Base-by-base conservation (phyloP, 2,797 vertebrate genomes). In the Falco columbarius region DNA sequence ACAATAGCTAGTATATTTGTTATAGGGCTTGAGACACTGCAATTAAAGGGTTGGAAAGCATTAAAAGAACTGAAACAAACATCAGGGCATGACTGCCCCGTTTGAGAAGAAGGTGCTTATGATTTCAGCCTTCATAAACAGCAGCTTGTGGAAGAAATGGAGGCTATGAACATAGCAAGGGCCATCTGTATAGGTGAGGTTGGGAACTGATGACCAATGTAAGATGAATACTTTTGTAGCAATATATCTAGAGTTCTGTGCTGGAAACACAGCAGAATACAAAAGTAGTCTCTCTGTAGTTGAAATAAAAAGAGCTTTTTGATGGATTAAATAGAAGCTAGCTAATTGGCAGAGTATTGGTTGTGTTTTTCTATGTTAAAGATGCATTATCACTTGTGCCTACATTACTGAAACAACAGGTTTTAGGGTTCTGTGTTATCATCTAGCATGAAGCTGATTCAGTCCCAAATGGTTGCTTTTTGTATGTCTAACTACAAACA, bases 1-100 rank as follows among this genome's bases (percentile, higher is more conserved):
- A 23, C n/a, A 79, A 3, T 47, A 71, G 32, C 15, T 62, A 15
- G 8, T 34, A 2, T 59, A n/a, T 66, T 72, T 65, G 22, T 16
- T 70, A 16, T 1, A 44, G 30, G 8, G 13, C 20, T 76, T 22
- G n/a, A 82, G 42, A 73, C 29, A 51, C 55, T 73, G 46, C 20
- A 58, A 3, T 46, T 71, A 13, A 61, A 44, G 52, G n/a, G 8
- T 14, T 73, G 38, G n/a, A 72, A 94, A 40, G 10, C 6, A 1
- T 34, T 52, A 34, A 32, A 76, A 79, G 29, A 80, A 19, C 3
- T 7, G 3, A 56, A 93, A 46, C 9, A 70, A 73, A 46, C 4
- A 12, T 7, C 1, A 3, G 38, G 42, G 7, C 3, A 4, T 42
- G 38, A 40, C 18, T 81, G 4, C 5, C 16, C 24, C 16, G 18